These are phyloP conservation scores for Dipodomys stephensi DNA, from an alignment of 2,113 vertebrate species.

Conservation along the genomic window DNA sequence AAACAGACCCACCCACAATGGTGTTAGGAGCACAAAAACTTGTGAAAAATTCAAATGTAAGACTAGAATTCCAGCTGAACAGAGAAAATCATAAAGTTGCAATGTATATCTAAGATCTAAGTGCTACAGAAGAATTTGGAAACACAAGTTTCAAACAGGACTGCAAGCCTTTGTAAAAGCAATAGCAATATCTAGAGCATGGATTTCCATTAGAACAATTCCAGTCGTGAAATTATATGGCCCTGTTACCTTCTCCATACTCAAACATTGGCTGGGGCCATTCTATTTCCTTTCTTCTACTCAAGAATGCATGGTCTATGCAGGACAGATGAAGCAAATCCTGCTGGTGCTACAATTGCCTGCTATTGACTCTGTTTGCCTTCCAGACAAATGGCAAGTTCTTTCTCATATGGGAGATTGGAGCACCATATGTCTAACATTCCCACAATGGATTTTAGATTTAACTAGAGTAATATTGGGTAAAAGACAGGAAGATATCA, in stretches of 20 bases:
- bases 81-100: rapidly evolving
- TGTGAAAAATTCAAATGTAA: background rate
- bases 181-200: background rate
- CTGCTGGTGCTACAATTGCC: background rate
- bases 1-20: background rate
- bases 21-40: background rate
- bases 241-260: too few relatives aligned
- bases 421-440: background rate
- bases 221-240: background rate
- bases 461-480: background rate
- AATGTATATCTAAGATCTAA: background rate
- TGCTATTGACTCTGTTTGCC: background rate
- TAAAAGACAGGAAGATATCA: background rate
- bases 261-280: background rate
- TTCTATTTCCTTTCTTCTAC: background rate
- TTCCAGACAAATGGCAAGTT: background rate
- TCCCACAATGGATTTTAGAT: background rate
- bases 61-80: background rate
- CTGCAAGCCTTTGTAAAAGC: background rate
- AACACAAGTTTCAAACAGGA: background rate
- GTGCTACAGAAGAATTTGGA: background rate
- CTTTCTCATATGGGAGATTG: background rate
- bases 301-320: background rate
- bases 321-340: background rate
- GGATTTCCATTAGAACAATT: background rate